A percentile compares a stretch with the other conserved stretches of the same genome.
These are phyloP conservation scores for Pasiphila rectangulata DNA, from an alignment of 2,888 invertebrate genomes.

Conservation along the genomic window DNA sequence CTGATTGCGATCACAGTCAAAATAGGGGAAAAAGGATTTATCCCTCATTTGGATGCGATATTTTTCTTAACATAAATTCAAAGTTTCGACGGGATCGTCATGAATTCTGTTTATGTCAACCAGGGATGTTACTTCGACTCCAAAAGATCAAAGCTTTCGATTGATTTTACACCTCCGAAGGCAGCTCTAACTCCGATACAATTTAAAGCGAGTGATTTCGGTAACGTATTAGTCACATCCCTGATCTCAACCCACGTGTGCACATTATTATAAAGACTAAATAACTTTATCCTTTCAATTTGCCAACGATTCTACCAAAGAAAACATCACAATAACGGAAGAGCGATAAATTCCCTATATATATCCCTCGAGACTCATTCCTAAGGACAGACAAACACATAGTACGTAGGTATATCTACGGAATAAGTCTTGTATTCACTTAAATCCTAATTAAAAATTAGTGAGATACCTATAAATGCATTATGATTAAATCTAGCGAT, in stretches of 20 bases:
- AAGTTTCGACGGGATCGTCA: too few relatives aligned
- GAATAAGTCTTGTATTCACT: constrained; percentile 78
- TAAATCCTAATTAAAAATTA: constrained; percentile 70
- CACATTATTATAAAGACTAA: constrained; percentile 14
- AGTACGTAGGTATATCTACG: constrained; percentile 61
- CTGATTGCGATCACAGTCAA: neutral
- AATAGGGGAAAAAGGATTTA: neutral
- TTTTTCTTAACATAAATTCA: too few relatives aligned
- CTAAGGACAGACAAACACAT: constrained; percentile 61
- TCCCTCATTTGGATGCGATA: too few relatives aligned
- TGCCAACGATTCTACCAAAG: constrained; percentile 32
- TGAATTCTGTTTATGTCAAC: too few relatives aligned
- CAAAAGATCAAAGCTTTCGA: too few relatives aligned
- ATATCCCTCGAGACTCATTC: constrained; percentile 67
- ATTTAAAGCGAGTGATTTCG: too few relatives aligned
- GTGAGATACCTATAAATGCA: constrained; percentile 81
- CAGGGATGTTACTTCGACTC: too few relatives aligned
- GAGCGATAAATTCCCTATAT: constrained; percentile 31
- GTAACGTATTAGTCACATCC: too few relatives aligned
- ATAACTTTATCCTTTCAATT: too few relatives aligned
- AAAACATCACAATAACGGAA: constrained; percentile 40
- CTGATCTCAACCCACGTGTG: too few relatives aligned
- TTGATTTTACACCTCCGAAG: too few relatives aligned
- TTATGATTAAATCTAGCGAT: constrained; percentile 78
- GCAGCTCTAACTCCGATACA: too few relatives aligned